phyloP scores from a whole-genome alignment of 2,797 vertebrate genomes.

The Momotus momota region DNA sequence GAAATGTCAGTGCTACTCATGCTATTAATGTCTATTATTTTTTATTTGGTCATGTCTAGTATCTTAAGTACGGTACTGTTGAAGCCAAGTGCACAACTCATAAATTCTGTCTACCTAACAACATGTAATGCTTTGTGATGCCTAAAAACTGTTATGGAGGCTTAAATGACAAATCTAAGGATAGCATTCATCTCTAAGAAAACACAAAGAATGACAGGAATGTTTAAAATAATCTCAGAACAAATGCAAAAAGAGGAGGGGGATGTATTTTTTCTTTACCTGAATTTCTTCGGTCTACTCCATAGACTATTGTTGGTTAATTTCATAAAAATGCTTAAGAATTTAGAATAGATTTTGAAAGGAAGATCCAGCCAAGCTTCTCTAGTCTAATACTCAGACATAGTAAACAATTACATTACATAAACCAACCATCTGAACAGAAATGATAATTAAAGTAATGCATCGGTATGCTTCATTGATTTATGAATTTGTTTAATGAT shows the following conservation, averaged over 20 bases:
- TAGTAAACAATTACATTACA: conserved; percentile 89
- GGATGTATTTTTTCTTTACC: not conserved
- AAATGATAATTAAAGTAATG: conserved; percentile 94
- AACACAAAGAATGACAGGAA: not conserved
- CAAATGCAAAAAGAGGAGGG: not conserved
- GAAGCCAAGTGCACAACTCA: not conserved
- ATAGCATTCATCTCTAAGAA: conserved; percentile 11
- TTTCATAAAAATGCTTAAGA: conserved; percentile 5
- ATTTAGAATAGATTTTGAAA: conserved; percentile 58
- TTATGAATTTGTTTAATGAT: conserved; percentile 91
- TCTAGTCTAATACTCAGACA: conserved; percentile 60
- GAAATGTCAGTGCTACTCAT: not conserved
- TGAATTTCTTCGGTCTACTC: not conserved
- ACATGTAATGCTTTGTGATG: not conserved
- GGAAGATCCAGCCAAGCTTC: conserved; percentile 36
- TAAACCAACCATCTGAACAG: conserved; percentile 88
- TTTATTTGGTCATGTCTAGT: not conserved
- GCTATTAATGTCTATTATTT: not conserved
- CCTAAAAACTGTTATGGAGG: not conserved
- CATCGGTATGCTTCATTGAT: conserved; percentile 89
- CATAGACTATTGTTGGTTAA: not conserved
- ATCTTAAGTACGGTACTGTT: not conserved
- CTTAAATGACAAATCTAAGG: conserved; percentile 25
- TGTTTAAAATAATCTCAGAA: conserved; percentile 1
- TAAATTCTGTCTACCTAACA: not conserved